phyloP scores from a whole-genome alignment of 2,888 invertebrate genomes.

The Drepanosiphum platanoidis region DNA sequence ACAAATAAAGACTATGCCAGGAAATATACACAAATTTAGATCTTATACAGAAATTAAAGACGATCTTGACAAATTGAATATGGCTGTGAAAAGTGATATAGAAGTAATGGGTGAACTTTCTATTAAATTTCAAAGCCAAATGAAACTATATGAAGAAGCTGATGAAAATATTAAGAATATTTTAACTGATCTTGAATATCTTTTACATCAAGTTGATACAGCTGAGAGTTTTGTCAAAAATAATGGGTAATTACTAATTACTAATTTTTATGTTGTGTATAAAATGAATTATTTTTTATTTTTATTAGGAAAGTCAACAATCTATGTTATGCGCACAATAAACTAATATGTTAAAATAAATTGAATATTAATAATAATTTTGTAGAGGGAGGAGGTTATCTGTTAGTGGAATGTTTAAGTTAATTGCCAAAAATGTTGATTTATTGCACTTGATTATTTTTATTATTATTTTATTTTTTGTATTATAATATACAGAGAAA shows the following conservation, averaged over 20 bases:
- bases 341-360: too few species aligned
- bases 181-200: constrained; percentile 76
- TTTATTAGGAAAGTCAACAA: too few species aligned
- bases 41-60: constrained; percentile 75
- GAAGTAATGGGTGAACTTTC: constrained; percentile 74
- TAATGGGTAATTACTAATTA: constrained; percentile 69
- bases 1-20: not conserved
- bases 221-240: constrained; percentile 76
- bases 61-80: constrained; percentile 73
- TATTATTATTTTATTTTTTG: too few species aligned
- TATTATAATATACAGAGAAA: too few species aligned
- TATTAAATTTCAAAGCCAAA: constrained; percentile 69
- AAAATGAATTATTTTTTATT: not conserved
- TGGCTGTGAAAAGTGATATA: constrained; percentile 75
- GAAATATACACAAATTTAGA: constrained; percentile 68
- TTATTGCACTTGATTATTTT: too few species aligned
- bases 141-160: constrained; percentile 66
- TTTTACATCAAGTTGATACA: constrained; percentile 83
- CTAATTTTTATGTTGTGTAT: not conserved
- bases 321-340: too few species aligned
- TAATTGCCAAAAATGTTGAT: too few species aligned
- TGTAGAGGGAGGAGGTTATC: too few species aligned
- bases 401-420: too few species aligned
- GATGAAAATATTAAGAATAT: constrained; percentile 69
- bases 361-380: too few species aligned